Conservation (phyloP, 1,140 invertebrate genomes). For the Phymastichus coffea region DNA sequence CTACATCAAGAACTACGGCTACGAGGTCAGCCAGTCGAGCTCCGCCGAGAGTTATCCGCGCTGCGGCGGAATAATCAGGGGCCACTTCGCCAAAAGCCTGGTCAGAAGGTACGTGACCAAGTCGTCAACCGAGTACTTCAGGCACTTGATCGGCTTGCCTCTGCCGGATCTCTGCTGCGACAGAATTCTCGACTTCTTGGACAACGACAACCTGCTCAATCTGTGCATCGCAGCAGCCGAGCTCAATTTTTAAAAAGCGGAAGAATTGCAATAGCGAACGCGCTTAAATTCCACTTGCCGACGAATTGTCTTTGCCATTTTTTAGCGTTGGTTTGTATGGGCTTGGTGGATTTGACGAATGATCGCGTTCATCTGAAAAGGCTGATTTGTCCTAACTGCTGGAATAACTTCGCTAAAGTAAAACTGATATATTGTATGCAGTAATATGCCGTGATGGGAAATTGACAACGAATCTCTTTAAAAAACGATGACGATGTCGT, state of each 20-base stretch:
- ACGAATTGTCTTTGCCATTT: too few relatives aligned
- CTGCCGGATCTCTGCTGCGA: slow-evolving; percentile 4
- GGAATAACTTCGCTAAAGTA: too few relatives aligned
- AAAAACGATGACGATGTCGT: too few relatives aligned
- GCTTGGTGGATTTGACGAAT: too few relatives aligned
- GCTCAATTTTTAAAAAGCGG: too few relatives aligned
- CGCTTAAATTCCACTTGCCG: neutral
- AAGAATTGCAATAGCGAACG: too few relatives aligned
- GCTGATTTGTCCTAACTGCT: too few relatives aligned
- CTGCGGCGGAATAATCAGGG: neutral
- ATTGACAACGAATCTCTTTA: too few relatives aligned
- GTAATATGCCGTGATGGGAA: too few relatives aligned
- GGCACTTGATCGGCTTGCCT: neutral
- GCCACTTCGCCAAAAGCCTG: neutral
- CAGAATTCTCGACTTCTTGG: neutral
- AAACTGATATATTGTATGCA: too few relatives aligned
- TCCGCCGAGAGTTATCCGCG: neutral
- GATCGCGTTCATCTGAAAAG: too few relatives aligned
- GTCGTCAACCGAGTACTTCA: neutral
- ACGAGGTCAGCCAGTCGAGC: neutral
- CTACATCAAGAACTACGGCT: neutral
- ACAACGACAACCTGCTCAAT: neutral
- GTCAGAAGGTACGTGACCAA: neutral
- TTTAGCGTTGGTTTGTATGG: too few relatives aligned
- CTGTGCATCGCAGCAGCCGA: neutral